Base-by-base conservation (phyloP, 2,797 vertebrate species). In the Rhinoraja longicauda region DNA sequence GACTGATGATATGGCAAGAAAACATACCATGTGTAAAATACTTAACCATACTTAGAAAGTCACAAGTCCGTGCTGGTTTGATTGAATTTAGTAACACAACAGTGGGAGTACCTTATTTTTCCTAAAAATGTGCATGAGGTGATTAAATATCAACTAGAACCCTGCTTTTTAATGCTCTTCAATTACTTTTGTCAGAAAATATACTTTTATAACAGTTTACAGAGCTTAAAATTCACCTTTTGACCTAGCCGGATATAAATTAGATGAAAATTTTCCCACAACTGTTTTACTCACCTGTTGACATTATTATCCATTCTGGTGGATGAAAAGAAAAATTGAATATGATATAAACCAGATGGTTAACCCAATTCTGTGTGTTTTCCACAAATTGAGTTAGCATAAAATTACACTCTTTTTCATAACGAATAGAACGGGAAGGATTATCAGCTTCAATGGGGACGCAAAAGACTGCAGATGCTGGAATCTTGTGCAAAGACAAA, bases 31-130 rank as follows among this genome's bases (percentile, higher is more conserved):
- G 62, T 67, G 84, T 62, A 88, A 32, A 59, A n/a, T 64, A 88
- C 59, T 84, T 84, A 57, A 17, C 59, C 13, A 64, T 67, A 67
- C n/a, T 88, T 84, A 88, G 84, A 88, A 88, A 9, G 62, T 88
- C 59, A 32, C 59, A 67, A 29, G 59, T 36, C 59, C 15, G 59
- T 64, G 17, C 6, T 64, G 62, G 59, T 36, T 88, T 88, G 36
- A 32, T 62, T 67, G 84, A 88, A 32, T 62, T 88, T 36, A 6
- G 2, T 64, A 29, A 32, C n/a, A 21, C 17, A 64, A 62, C 32
- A 36, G 7, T 3, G 62, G 57, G 53, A 17, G 29, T 88, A 62
- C n/a, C 32, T 21, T 72, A 21, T 24, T 72, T 72, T 21, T 15
- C n/a, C 67, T 67, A 32, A 21, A 57, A 67, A 7, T 88, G 0